phyloP scores from a whole-genome alignment of 1,140 invertebrate genomes.

The Stegodyphus dumicola region DNA sequence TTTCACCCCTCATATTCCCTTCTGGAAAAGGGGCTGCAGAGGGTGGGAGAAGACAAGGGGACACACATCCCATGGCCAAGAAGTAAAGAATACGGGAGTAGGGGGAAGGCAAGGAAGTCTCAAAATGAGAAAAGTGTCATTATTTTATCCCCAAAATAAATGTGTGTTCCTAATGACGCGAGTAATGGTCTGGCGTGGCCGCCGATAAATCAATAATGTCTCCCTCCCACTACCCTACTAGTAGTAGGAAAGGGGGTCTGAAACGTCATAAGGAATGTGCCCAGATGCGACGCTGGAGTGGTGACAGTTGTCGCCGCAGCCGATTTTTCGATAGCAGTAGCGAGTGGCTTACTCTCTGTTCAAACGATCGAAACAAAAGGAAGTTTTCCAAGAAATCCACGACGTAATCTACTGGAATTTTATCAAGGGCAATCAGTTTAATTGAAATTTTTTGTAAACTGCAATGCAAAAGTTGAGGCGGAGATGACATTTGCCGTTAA shows the following conservation, averaged over 20 bases:
- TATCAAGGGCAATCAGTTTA: too few species aligned
- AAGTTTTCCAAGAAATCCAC: too few species aligned
- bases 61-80: conserved; percentile 30
- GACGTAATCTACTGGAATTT: too few species aligned
- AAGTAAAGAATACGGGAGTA: conserved; percentile 30
- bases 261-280: conserved; percentile 49
- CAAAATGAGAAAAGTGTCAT: conserved; percentile 61
- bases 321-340: conserved; percentile 48
- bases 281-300: conserved; percentile 39
- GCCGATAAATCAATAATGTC: conserved; percentile 56
- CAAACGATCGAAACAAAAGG: too few species aligned
- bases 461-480: too few species aligned
- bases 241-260: not conserved
- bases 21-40: too few species aligned
- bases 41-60: not conserved
- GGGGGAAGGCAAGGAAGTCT: conserved; percentile 6
- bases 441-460: too few species aligned
- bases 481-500: too few species aligned
- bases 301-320: conserved; percentile 56
- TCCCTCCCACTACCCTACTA: not conserved
- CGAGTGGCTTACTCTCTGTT: too few species aligned
- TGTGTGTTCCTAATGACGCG: conserved; percentile 58
- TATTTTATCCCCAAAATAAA: conserved; percentile 61
- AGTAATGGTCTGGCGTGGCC: conserved; percentile 53
- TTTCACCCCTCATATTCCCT: conserved; percentile 12